phyloP scores from a whole-genome alignment of 2,888 invertebrate genomes.

The Helleia helle region DNA sequence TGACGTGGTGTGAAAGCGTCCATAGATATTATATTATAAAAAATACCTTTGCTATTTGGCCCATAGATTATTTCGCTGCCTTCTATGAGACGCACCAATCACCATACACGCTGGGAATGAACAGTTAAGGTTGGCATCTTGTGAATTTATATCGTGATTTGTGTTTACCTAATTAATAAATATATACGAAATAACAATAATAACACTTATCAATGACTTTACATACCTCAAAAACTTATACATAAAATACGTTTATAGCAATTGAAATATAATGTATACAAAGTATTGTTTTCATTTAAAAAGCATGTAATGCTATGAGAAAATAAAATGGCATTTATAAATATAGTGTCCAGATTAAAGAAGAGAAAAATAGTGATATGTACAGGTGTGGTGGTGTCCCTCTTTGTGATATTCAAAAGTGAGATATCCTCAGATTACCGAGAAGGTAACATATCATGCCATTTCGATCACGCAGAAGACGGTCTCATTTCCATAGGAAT shows the following conservation, averaged over 20 bases:
- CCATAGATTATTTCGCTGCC: too few relatives aligned
- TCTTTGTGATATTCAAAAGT: not conserved
- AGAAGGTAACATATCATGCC: slow-evolving; percentile 23
- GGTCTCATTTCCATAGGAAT: slow-evolving; percentile 27
- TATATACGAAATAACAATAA: not conserved
- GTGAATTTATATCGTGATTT: not conserved
- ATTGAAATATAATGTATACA: too few relatives aligned
- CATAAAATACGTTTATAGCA: too few relatives aligned
- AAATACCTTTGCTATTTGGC: too few relatives aligned
- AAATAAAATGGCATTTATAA: not conserved
- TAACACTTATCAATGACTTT: too few relatives aligned
- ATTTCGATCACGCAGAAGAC: slow-evolving; percentile 21
- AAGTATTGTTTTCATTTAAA: too few relatives aligned
- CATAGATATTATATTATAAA: too few relatives aligned
- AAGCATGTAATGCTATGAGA: too few relatives aligned
- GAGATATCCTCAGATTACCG: not conserved
- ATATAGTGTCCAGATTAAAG: not conserved
- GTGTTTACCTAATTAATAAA: not conserved
- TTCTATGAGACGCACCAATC: too few relatives aligned
- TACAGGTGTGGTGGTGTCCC: not conserved
- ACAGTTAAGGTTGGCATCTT: not conserved
- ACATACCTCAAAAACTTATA: too few relatives aligned
- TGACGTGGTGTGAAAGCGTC: too few relatives aligned
- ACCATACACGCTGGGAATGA: not conserved
- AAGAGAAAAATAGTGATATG: not conserved